phyloP scores from a whole-genome alignment of 2,797 vertebrate species.

The Phaenicophaeus curvirostris region DNA sequence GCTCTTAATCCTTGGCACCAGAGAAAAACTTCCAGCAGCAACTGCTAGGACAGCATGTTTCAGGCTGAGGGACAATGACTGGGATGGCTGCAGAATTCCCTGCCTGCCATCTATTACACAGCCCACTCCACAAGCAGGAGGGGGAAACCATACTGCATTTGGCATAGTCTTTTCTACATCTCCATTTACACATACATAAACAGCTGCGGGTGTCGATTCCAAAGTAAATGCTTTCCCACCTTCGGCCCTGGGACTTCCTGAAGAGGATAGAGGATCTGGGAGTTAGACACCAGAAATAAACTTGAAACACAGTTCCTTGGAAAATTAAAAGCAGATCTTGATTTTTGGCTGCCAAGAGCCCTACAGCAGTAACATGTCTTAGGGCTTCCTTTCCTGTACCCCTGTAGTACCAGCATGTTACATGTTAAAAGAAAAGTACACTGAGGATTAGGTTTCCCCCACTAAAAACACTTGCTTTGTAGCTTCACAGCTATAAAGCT shows the following conservation, averaged over 20 bases:
- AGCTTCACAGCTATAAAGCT: not conserved
- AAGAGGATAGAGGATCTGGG: not conserved
- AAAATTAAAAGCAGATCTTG: slow-evolving; percentile 50
- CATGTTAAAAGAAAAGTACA: not conserved
- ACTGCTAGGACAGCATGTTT: not conserved
- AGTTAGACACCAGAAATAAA: not conserved
- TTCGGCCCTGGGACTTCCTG: not conserved
- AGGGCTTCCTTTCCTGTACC: not conserved
- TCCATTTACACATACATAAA: slow-evolving; percentile 15
- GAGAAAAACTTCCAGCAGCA: not conserved
- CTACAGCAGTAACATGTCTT: not conserved
- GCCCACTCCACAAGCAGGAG: not conserved
- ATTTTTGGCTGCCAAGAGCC: slow-evolving; percentile 5
- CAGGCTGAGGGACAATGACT: not conserved
- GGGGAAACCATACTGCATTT: not conserved
- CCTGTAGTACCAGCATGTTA: not conserved
- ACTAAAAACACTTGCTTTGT: not conserved
- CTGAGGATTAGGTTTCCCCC: not conserved
- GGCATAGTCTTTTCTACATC: not conserved
- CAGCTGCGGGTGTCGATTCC: not conserved
- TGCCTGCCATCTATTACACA: not conserved
- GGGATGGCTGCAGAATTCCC: not conserved
- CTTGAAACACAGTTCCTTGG: not conserved
- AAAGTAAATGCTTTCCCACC: slow-evolving; percentile 43
- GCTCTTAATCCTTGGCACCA: not conserved